Base-by-base conservation (phyloP, 2,797 vertebrate genomes). In the Glyptemys insculpta region DNA sequence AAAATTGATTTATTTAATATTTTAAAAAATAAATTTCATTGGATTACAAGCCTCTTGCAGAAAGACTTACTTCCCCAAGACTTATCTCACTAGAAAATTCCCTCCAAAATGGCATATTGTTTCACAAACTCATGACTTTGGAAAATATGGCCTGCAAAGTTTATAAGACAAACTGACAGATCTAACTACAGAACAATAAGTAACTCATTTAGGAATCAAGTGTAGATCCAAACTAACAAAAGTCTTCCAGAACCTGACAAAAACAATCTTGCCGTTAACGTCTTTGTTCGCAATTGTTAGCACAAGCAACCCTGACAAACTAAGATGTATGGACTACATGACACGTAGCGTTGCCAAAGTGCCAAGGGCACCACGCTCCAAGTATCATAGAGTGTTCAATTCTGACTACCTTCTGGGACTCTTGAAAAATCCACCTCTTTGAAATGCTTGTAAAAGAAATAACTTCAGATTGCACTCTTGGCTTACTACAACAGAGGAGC, bases 181-280 rank as follows among this genome's bases (percentile, higher is more conserved):
- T 94, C 91, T 96, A 94, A 94, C 80, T 79, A 87, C 54, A 89
- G 92, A 95, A 97, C 95, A 47, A 47, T 47, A 78, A 97, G 95
- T 92, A 96, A 94, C 85, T 93, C 94, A 96, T 95, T 95, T 97
- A 95, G 86, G 94, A 95, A 91, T 86, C 96, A 97, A 96, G 97
- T 94, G 96, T 96, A 97, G 91, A 96, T 95, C 91, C 92, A 96
- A 62, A 85, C 92, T 88, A 97, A 95, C 85, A 94, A 96, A 97
- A 97, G 95, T 88, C 83, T 96, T 92, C 89, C 85, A 91, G 92
- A 97, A 96, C 44, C 88, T 96, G 91, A 97, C 85, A 96, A 94
- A 94, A 96, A 94, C 82, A 81, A 93, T 93, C 94, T 79, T 53
- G 44, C 56, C 29, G 9, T 11, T 82, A 82, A 23, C 8, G 50